These are phyloP conservation scores for Ophioninae sp. DNA, from an alignment of 2,888 invertebrate genomes.

Conservation along the genomic window DNA sequence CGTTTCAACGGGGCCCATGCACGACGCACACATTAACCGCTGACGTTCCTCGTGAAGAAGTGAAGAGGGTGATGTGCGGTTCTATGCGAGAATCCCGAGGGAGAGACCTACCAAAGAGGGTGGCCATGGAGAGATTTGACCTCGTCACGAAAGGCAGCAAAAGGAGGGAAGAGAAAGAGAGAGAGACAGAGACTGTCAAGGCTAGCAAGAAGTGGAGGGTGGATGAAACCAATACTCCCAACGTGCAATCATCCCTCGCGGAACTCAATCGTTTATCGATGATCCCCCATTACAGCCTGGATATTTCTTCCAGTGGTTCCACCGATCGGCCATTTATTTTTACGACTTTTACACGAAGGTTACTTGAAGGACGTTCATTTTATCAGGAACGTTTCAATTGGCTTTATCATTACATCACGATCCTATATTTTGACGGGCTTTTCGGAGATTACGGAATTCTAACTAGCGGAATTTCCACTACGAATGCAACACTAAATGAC, in stretches of 20 bases:
- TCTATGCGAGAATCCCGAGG: conserved; percentile 50
- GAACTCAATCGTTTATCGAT: conserved; percentile 58
- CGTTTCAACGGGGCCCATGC: conserved; percentile 60
- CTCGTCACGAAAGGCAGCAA: conserved; percentile 58
- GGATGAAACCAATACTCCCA: conserved; percentile 52
- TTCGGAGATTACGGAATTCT: not conserved
- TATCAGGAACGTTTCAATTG: not conserved
- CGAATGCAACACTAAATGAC: not conserved
- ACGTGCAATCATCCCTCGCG: conserved; percentile 24
- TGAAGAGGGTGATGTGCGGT: conserved; percentile 40
- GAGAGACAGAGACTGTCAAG: conserved; percentile 2
- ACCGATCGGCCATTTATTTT: conserved; percentile 12
- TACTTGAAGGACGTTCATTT: conserved; percentile 2
- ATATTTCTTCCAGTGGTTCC: conserved; percentile 43
- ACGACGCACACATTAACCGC: conserved; percentile 21
- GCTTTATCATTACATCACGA: not conserved
- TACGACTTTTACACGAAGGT: not conserved
- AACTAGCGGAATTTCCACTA: not conserved
- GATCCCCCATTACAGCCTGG: conserved; percentile 33
- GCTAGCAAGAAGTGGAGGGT: conserved; percentile 9
- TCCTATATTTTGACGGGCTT: not conserved
- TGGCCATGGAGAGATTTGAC: conserved; percentile 59
- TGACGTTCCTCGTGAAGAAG: conserved; percentile 49
- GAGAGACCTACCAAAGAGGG: conserved; percentile 47
- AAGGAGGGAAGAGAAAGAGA: not conserved